phyloP scores from a whole-genome alignment of 2,888 invertebrate genomes.

The Tanaodytes sp. region DNA sequence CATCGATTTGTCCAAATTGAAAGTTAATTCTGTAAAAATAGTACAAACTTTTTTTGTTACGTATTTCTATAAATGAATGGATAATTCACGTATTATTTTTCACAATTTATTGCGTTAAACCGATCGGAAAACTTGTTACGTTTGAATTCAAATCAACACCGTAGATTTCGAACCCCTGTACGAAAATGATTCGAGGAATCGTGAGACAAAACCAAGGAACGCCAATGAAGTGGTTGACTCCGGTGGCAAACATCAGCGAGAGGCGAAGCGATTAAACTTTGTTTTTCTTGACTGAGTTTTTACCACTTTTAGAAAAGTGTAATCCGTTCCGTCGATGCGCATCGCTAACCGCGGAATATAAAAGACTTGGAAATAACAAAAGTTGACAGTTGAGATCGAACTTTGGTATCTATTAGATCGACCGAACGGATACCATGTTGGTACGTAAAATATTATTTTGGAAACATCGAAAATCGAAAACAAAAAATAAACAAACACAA shows the following conservation, averaged over 20 bases:
- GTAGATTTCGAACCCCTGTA: too few relatives aligned
- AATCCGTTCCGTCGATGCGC: slow-evolving; percentile 67
- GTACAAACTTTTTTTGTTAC: too few relatives aligned
- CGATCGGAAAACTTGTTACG: too few relatives aligned
- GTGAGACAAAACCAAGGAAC: slow-evolving; percentile 43
- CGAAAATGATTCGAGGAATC: too few relatives aligned
- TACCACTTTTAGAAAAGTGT: slow-evolving; percentile 69
- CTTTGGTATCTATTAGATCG: slow-evolving; percentile 62
- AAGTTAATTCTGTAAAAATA: too few relatives aligned
- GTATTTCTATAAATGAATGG: too few relatives aligned
- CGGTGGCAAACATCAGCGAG: slow-evolving; percentile 58
- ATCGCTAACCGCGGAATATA: slow-evolving; percentile 70
- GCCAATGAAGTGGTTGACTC: slow-evolving; percentile 57
- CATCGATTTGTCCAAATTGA: too few relatives aligned
- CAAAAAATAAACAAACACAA: too few relatives aligned
- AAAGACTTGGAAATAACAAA: slow-evolving; percentile 63
- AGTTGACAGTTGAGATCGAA: slow-evolving; percentile 66
- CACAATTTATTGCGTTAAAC: too few relatives aligned
- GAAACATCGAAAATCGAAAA: slow-evolving; percentile 6
- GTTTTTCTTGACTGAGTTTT: slow-evolving; percentile 67
- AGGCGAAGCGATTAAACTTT: slow-evolving; percentile 63
- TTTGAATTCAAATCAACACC: too few relatives aligned
- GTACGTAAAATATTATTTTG: slow-evolving; percentile 62
- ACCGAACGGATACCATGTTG: slow-evolving; percentile 64
- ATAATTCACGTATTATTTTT: too few relatives aligned